These are phyloP conservation scores for Cabera pusaria DNA, from an alignment of 2,888 invertebrate species.

Conservation along the genomic window DNA sequence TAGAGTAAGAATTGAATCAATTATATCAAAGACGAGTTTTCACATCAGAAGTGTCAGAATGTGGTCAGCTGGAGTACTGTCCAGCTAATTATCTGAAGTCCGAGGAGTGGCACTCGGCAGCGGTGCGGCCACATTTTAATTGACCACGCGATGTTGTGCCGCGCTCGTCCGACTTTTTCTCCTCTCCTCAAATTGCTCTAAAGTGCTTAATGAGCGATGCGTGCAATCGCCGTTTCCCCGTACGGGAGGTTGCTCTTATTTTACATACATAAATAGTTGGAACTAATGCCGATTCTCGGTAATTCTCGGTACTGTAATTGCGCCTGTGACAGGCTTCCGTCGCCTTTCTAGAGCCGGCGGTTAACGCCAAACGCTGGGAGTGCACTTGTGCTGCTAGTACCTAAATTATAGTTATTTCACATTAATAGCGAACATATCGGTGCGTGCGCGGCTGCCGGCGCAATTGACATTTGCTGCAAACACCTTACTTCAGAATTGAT, in stretches of 20 bases:
- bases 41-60: too few relatives aligned
- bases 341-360: constrained; percentile 69
- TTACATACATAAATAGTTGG: constrained; percentile 82
- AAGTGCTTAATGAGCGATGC: constrained; percentile 84
- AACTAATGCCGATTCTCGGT: constrained; percentile 82
- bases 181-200: constrained; percentile 78
- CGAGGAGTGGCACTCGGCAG: constrained; percentile 52
- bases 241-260: constrained; percentile 78
- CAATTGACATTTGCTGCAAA: constrained; percentile 63
- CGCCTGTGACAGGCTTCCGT: constrained; percentile 81
- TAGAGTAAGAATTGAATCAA: too few relatives aligned
- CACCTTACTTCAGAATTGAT: constrained; percentile 40
- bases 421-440: constrained; percentile 72
- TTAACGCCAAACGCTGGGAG: constrained; percentile 63
- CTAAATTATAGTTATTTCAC: constrained; percentile 79
- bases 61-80: constrained; percentile 15
- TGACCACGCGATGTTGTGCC: constrained; percentile 79
- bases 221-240: constrained; percentile 82
- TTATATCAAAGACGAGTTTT: too few relatives aligned
- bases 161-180: constrained; percentile 78
- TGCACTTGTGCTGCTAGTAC: constrained; percentile 30
- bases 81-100: constrained; percentile 7
- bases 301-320: constrained; percentile 82
- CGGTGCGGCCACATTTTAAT: constrained; percentile 76
- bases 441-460: constrained; percentile 63